Percentiles rank a stretch among this genome's conserved stretches.
These are phyloP conservation scores for Hipposideros larvatus DNA, from an alignment of 2,797 vertebrate genomes.

Conservation along the genomic window DNA sequence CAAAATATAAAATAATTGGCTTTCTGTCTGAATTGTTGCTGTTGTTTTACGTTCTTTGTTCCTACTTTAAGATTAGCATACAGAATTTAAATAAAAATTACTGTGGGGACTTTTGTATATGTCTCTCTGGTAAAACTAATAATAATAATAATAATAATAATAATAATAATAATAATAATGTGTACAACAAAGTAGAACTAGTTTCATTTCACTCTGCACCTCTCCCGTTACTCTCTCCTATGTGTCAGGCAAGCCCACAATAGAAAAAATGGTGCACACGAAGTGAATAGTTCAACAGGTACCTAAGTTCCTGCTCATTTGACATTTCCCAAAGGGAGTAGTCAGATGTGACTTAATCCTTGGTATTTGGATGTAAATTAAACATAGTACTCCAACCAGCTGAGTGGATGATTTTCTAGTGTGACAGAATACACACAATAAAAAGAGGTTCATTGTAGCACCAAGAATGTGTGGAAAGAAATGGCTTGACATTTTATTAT, in stretches of 20 bases:
- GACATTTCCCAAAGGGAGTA: not conserved
- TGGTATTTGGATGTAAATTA: not conserved
- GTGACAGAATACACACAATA: not conserved
- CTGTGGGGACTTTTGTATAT: not conserved
- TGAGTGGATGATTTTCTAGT: not conserved
- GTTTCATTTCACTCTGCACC: not conserved
- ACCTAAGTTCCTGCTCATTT: not conserved
- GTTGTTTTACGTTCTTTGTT: not conserved
- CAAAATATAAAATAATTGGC: not conserved
- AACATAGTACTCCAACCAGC: not conserved
- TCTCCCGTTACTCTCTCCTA: not conserved
- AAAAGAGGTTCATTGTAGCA: slow-evolving; percentile 61
- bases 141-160: not conserved
- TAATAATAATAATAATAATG: too few relatives aligned
- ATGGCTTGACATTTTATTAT: slow-evolving; percentile 70
- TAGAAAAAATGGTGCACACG: not conserved
- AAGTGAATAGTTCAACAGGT: not conserved
- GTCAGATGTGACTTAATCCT: not conserved
- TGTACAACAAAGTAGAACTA: not conserved
- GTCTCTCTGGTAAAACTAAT: not conserved
- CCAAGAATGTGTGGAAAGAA: not conserved
- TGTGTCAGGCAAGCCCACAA: not conserved
- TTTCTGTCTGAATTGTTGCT: not conserved
- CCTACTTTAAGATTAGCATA: not conserved
- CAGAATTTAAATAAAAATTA: not conserved